Conservation (phyloP, 2,888 invertebrate species). For the Lagria hirta region DNA sequence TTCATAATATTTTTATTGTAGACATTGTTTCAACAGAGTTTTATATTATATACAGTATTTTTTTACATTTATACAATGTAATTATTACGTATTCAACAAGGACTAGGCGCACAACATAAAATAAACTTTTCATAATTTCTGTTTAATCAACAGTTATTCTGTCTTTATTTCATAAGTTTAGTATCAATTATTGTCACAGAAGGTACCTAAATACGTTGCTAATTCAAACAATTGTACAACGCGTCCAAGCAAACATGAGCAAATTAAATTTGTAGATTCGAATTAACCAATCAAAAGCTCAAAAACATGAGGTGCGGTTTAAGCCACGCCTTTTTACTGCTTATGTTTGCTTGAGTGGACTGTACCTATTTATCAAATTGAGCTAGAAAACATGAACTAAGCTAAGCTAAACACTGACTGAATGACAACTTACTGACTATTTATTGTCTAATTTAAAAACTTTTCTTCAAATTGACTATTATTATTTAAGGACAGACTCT, state of each 20-base stretch:
- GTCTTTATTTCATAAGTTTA: conserved; percentile 16
- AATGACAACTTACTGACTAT: conserved; percentile 15
- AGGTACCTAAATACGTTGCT: not conserved
- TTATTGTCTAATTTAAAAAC: conserved; percentile 32
- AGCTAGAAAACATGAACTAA: conserved; percentile 14
- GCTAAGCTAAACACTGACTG: conserved; percentile 20
- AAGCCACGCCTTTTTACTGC: no score
- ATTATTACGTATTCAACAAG: conserved; percentile 21
- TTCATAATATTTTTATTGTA: conserved; percentile 26
- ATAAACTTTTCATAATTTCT: conserved; percentile 9
- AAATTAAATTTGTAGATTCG: not conserved
- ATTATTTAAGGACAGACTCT: conserved; percentile 34
- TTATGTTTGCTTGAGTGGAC: no score
- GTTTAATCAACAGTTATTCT: no score
- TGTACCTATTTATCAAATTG: no score
- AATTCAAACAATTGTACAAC: not conserved
- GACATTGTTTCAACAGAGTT: conserved; percentile 34
- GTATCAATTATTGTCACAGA: conserved; percentile 18
- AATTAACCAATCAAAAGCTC: conserved; percentile 1
- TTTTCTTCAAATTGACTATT: conserved; percentile 35
- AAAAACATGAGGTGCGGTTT: no score
- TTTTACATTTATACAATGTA: conserved; percentile 23
- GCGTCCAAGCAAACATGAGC: not conserved
- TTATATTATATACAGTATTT: conserved; percentile 30
- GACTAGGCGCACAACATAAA: conserved; percentile 16